Evolutionary conservation across 2,888 invertebrate species (phyloP).

Genomic region (Tanypteryx hageni): DNA sequence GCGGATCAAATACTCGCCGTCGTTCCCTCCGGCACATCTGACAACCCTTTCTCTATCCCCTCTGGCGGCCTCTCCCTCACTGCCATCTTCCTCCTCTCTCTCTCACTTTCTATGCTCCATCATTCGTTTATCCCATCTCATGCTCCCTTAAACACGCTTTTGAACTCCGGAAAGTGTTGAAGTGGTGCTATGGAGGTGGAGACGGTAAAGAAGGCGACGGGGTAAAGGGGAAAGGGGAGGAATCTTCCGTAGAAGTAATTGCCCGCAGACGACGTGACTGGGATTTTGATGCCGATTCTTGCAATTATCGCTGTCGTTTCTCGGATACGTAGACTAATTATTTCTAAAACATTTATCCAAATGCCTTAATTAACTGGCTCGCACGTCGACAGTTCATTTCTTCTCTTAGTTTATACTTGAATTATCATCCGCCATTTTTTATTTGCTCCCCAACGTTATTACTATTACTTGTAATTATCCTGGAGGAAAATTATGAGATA

Average conservation of each 20-base stretch:
- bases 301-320: too few species aligned
- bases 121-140: background rate
- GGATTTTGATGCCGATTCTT: background rate
- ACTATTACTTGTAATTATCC: too few species aligned
- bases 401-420: too few species aligned
- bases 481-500: too few species aligned
- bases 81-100: background rate
- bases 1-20: background rate
- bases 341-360: too few species aligned
- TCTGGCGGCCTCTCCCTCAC: background rate
- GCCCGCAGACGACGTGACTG: background rate
- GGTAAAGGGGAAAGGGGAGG: background rate
- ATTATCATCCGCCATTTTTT: too few species aligned
- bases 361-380: too few species aligned
- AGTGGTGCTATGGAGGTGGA: background rate
- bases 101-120: background rate
- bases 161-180: slow-evolving; percentile 3
- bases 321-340: too few species aligned
- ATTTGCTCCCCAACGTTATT: too few species aligned
- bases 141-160: slow-evolving; percentile 13
- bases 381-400: too few species aligned
- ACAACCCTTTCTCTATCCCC: background rate
- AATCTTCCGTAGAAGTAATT: background rate
- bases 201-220: background rate
- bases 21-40: slow-evolving; percentile 7